Base-by-base conservation (phyloP, 2,113 vertebrate genomes). In the Xenopus laevis region DNA sequence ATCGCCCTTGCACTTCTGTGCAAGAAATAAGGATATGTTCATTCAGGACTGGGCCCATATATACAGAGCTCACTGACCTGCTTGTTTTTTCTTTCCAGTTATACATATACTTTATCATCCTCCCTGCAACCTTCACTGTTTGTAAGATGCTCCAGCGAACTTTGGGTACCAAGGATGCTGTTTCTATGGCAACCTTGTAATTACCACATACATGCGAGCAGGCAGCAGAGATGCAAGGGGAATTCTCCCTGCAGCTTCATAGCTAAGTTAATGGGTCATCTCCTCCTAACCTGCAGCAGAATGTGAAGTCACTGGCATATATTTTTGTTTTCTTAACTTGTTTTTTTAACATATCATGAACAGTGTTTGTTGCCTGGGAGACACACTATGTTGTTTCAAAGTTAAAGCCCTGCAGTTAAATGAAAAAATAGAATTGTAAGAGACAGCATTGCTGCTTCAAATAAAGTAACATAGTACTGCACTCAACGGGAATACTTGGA, bases 131-230 rank as follows among this genome's bases (percentile, higher is more conserved):
- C 58, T 21, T 67, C 47, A 21, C 20, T 47, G 6, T 76, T 9
- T 61, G 27, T 50, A 18, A 76, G 66, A 69, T 62, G 47, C 46
- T 53, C 13, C 13, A 40, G 8, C 23, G 4, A 69, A 69, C 46
- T 57, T 47, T 63, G 74, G 59, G 58, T 64, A 64, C 52, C 59
- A 27, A 13, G 4, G 18, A 69, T 27, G 45, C 16, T 44, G 74
- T 76, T 76, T 70, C 74, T 50, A 53, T 52, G 46, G 59, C 17
- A 76, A 76, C 67, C 11, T 45, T 62, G 46, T 69, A 76, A 76
- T 70, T 76, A 76, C 18, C 12, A 33, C 60, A 70, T 20, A 55
- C 60, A 70, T 23, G 11, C 58, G 64, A 17, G 47, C 59, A 23
- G 50, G 16, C 23, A 30, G 52, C n/a, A 68, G 30, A 62, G 23